phyloP scores from a whole-genome alignment of 2,113 vertebrate genomes.

The Alethe diademata region DNA sequence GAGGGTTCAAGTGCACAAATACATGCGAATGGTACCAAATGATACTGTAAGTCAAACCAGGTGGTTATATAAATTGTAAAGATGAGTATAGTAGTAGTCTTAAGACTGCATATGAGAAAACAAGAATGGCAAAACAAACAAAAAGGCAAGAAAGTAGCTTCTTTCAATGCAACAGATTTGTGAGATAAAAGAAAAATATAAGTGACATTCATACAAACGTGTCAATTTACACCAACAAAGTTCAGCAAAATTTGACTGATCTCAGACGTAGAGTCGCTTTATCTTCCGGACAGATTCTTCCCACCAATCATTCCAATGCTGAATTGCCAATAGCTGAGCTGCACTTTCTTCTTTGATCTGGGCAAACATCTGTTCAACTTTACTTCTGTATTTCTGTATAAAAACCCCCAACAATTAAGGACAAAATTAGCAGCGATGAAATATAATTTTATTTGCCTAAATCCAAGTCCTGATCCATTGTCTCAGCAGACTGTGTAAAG shows the following conservation, averaged over 20 bases:
- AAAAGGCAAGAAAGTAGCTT: background rate
- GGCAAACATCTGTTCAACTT: slow-evolving; percentile 21
- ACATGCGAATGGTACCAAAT: background rate
- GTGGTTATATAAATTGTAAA: background rate
- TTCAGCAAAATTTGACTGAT: background rate
- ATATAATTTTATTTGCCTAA: background rate
- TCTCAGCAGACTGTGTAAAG: background rate
- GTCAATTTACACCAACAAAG: background rate
- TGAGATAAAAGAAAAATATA: background rate
- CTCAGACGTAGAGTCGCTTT: slow-evolving; percentile 42
- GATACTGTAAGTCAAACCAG: background rate
- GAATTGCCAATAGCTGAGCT: background rate
- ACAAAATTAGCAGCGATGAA: background rate
- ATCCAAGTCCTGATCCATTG: background rate
- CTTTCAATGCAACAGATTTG: background rate
- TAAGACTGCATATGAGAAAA: background rate
- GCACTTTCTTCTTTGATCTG: slow-evolving; percentile 26
- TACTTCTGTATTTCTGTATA: slow-evolving; percentile 46
- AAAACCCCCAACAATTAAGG: background rate
- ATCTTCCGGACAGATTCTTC: slow-evolving; percentile 54
- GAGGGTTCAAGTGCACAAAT: background rate
- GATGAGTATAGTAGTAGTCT: background rate
- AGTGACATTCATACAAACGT: background rate
- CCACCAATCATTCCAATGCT: slow-evolving; percentile 63
- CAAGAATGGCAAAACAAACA: background rate